Conservation (phyloP, 2,888 invertebrate species). For the Hermaeophaga mercurialis region DNA sequence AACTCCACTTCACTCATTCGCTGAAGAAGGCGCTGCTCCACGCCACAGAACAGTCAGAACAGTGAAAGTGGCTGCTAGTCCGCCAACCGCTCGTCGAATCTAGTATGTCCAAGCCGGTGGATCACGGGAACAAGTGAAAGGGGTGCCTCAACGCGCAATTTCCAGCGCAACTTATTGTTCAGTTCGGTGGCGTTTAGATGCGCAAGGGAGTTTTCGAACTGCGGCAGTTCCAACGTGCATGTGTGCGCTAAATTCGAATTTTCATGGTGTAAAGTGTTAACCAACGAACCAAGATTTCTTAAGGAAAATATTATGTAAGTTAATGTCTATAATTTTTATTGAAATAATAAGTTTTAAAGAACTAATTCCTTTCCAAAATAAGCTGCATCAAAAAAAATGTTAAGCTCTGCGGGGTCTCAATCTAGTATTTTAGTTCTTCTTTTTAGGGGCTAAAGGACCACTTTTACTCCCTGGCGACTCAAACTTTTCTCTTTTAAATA, state of each 20-base stretch:
- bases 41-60: conserved; percentile 16
- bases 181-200: neutral
- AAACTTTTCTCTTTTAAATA: no score
- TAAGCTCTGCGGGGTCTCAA: no score
- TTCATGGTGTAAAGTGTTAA: neutral
- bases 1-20: conserved; percentile 13
- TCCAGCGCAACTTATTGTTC: neutral
- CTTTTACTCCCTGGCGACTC: no score
- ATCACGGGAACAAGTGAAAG: conserved; percentile 18
- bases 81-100: conserved; percentile 7
- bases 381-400: no score
- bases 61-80: conserved; percentile 24
- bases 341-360: no score
- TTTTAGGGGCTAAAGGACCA: no score
- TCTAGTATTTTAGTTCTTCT: no score
- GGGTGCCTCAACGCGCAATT: conserved; percentile 11
- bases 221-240: conserved; percentile 13
- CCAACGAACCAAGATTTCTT: neutral
- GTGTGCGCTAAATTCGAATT: conserved; percentile 4
- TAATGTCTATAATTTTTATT: no score
- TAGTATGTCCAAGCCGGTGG: conserved; percentile 18
- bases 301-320: neutral
- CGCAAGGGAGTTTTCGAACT: conserved; percentile 1
- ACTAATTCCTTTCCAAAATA: no score
- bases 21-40: conserved; percentile 16